phyloP scores from a whole-genome alignment of 2,797 vertebrate genomes.

The Phoxinus dragarum region DNA sequence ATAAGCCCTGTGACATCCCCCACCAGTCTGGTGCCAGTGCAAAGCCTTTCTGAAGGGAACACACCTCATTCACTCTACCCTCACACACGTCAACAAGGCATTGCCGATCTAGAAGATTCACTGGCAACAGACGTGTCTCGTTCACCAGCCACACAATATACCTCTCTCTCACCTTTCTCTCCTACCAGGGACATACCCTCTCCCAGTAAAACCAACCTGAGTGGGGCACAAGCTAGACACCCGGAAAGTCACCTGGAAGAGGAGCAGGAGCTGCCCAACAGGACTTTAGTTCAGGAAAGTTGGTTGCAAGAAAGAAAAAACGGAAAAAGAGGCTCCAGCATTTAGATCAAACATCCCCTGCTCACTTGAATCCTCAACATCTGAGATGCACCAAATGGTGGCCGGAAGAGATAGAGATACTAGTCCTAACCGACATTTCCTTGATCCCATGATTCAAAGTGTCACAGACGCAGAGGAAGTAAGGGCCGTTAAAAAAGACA shows the following conservation, averaged over 20 bases:
- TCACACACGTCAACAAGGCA: conserved; percentile 34
- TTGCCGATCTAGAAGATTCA: conserved; percentile 65
- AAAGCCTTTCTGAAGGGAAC: conserved; percentile 60
- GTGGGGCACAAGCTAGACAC: conserved; percentile 59
- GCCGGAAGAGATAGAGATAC: conserved; percentile 53
- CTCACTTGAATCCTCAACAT: conserved; percentile 58
- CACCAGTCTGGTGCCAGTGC: conserved; percentile 72
- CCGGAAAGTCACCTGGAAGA: conserved; percentile 57
- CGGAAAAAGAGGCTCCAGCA: conserved; percentile 18
- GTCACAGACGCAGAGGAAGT: conserved; percentile 54
- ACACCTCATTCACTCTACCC: conserved; percentile 55
- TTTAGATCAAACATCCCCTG: conserved; percentile 62
- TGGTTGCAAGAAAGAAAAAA: conserved; percentile 54
- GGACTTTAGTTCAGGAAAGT: conserved; percentile 62
- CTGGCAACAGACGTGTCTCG: conserved; percentile 58
- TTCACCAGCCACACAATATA: conserved; percentile 76
- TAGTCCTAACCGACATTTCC: conserved; percentile 54
- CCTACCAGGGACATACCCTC: conserved; percentile 61
- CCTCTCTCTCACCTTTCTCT: conserved; percentile 73
- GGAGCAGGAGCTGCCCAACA: conserved; percentile 52
- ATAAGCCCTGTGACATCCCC: conserved; percentile 79
- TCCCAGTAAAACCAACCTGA: conserved; percentile 53
- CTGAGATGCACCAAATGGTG: conserved; percentile 58
- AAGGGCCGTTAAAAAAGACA: conserved; percentile 34
- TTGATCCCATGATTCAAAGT: conserved; percentile 49